A percentile compares a stretch with the other conserved stretches of the same genome.
These are phyloP conservation scores for Zaprionus gabonicus DNA, from an alignment of 1,140 invertebrate species.

Conservation along the genomic window DNA sequence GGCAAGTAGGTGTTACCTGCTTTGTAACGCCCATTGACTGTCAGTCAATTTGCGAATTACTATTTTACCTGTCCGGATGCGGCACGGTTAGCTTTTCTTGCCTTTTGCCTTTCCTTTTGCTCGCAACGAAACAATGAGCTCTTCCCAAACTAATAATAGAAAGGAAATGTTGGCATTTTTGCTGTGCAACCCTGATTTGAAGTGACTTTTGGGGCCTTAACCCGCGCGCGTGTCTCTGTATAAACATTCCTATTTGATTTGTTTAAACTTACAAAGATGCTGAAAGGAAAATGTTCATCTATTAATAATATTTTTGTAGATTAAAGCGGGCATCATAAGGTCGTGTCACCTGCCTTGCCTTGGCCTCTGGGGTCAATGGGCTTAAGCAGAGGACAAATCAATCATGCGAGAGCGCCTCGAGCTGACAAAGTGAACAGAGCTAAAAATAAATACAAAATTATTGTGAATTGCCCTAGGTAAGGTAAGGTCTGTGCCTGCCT, in stretches of 20 bases:
- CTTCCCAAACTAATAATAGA: slow-evolving; percentile 7
- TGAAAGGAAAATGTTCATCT: background rate
- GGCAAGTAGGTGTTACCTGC: slow-evolving; percentile 46
- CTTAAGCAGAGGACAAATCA: background rate
- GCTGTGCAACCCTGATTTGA: too few relatives aligned
- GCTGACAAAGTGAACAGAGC: slow-evolving; percentile 11
- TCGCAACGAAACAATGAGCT: slow-evolving; percentile 31
- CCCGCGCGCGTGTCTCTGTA: too few relatives aligned
- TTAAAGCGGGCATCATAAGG: background rate
- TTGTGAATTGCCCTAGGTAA: slow-evolving; percentile 27
- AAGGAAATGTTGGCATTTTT: slow-evolving; percentile 14
- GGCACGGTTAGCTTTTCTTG: slow-evolving; percentile 2
- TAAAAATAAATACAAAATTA: slow-evolving; percentile 71
- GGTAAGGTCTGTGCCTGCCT: background rate
- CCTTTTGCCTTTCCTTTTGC: background rate
- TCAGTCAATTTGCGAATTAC: slow-evolving; percentile 78
- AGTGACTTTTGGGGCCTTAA: background rate
- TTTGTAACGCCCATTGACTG: slow-evolving; percentile 60
- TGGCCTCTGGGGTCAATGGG: background rate
- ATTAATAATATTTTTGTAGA: slow-evolving; percentile 1
- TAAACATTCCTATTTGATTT: background rate
- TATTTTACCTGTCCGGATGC: slow-evolving; percentile 53
- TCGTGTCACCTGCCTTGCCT: background rate
- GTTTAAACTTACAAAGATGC: background rate
- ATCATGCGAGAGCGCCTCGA: background rate